Evolutionary conservation across 2,797 vertebrate species (phyloP).

Genomic region (Nannoperca australis): DNA sequence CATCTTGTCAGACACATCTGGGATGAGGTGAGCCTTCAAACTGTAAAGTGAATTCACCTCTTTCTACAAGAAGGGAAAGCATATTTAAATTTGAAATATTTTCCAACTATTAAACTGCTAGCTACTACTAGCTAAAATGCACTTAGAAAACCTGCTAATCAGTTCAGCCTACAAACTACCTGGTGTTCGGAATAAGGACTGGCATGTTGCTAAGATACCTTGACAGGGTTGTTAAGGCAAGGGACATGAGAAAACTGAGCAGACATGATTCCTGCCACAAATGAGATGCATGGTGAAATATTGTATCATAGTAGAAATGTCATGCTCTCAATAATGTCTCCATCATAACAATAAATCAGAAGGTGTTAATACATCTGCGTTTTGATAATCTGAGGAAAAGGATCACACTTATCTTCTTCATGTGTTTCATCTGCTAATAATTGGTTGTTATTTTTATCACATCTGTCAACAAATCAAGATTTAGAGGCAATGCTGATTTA

Average conservation of each 20-base stretch:
- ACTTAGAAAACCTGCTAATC: constrained; percentile 49
- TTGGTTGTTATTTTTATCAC: constrained; percentile 49
- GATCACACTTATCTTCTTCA: constrained; percentile 20
- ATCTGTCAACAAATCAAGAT: constrained; percentile 49
- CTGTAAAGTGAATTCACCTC: constrained; percentile 7
- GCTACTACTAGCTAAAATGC: constrained; percentile 24
- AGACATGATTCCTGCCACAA: constrained; percentile 49
- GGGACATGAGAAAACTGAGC: constrained; percentile 28
- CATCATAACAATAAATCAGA: constrained; percentile 57
- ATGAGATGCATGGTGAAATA: constrained; percentile 44
- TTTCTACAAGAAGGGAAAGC: constrained; percentile 5
- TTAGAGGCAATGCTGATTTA: constrained; percentile 14
- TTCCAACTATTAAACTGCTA: constrained; percentile 37
- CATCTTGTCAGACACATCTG: constrained; percentile 45
- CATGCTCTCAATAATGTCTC: constrained; percentile 59
- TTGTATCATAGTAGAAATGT: constrained; percentile 53
- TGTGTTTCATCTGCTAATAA: constrained; percentile 50
- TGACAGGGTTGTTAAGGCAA: constrained; percentile 57
- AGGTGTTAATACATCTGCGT: constrained; percentile 31
- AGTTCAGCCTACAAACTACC: constrained; percentile 43
- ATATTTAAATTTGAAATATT: constrained; percentile 32
- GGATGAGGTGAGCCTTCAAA: constrained; percentile 37
- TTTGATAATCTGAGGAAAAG: constrained; percentile 41
- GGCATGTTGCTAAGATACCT: constrained; percentile 67
- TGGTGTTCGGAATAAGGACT: constrained; percentile 47